Percentiles rank a stretch among this genome's conserved stretches.
Conservation (phyloP, 2,888 invertebrate species). For the Chrysolina haemoptera region DNA sequence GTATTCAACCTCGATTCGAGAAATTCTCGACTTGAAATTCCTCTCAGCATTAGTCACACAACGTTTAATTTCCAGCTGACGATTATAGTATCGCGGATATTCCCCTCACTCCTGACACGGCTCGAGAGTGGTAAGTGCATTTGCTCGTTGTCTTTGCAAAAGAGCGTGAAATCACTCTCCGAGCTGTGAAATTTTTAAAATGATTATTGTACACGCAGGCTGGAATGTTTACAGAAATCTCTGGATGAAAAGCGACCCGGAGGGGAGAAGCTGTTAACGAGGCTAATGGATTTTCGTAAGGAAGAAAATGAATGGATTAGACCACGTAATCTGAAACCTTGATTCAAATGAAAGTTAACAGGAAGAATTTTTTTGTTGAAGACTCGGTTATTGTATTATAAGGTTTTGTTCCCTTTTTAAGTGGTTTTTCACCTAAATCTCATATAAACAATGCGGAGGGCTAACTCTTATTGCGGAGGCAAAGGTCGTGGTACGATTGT, state of each 20-base stretch:
- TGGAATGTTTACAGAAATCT: not conserved
- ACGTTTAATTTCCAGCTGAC: constrained; percentile 46
- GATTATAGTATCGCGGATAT: constrained; percentile 33
- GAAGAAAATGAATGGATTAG: not conserved
- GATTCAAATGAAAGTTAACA: too few species aligned
- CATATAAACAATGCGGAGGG: too few species aligned
- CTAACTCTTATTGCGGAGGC: too few species aligned
- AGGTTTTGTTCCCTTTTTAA: too few species aligned
- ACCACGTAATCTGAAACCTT: too few species aligned
- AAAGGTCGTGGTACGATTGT: too few species aligned
- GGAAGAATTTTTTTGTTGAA: too few species aligned
- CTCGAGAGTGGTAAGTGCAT: constrained; percentile 4
- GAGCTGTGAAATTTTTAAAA: constrained; percentile 6
- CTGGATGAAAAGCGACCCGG: not conserved
- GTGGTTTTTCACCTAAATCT: too few species aligned
- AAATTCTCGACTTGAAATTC: constrained; percentile 25
- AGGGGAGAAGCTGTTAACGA: not conserved
- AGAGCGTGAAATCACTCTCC: constrained; percentile 1
- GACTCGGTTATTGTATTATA: too few species aligned
- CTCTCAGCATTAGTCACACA: constrained; percentile 45
- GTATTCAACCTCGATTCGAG: constrained; percentile 8
- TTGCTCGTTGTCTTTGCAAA: constrained; percentile 5
- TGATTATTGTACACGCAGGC: not conserved
- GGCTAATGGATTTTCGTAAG: not conserved
- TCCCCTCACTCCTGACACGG: not conserved